These are phyloP conservation scores for Charaxes varanes DNA, from an alignment of 1,140 invertebrate species.

Conservation along the genomic window DNA sequence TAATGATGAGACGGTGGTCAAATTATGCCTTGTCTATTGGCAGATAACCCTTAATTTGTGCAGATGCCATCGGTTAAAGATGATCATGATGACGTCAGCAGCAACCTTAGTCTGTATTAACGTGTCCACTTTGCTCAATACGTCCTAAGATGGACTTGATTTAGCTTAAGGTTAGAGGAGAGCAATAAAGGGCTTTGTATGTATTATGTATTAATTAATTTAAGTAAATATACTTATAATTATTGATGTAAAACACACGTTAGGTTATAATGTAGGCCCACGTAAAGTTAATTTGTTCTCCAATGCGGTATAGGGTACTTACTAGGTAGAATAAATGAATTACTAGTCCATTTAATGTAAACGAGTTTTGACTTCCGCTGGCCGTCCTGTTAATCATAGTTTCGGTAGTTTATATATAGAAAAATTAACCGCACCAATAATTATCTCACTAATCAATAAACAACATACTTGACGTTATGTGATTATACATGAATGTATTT, in stretches of 20 bases:
- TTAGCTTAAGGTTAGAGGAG: constrained; percentile 61
- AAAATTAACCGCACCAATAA: too few species aligned
- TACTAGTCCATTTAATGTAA: constrained; percentile 72
- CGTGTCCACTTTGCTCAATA: constrained; percentile 70
- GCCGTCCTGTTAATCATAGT: constrained; percentile 24
- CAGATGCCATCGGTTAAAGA: too few species aligned
- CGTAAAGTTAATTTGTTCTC: constrained; percentile 59
- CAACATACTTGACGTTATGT: too few species aligned
- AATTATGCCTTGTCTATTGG: too few species aligned
- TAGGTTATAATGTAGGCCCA: constrained; percentile 43
- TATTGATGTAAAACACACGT: constrained; percentile 45
- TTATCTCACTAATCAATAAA: too few species aligned
- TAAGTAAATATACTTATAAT: constrained; percentile 44
- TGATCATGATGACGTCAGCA: too few species aligned
- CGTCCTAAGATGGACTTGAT: constrained; percentile 52
- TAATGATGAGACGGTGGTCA: too few species aligned
- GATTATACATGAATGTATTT: too few species aligned
- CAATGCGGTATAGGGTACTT: constrained; percentile 72
- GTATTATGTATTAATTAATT: constrained; percentile 25
- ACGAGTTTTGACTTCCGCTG: constrained; percentile 56
- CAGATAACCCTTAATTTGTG: too few species aligned
- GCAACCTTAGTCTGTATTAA: too few species aligned
- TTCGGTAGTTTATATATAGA: too few species aligned
- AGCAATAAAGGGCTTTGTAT: constrained; percentile 64
- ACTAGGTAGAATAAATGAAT: constrained; percentile 72